A percentile compares a stretch with the other conserved stretches of the same genome.
Conservation (phyloP, 2,113 vertebrate genomes). For the Gallinago undulata region DNA sequence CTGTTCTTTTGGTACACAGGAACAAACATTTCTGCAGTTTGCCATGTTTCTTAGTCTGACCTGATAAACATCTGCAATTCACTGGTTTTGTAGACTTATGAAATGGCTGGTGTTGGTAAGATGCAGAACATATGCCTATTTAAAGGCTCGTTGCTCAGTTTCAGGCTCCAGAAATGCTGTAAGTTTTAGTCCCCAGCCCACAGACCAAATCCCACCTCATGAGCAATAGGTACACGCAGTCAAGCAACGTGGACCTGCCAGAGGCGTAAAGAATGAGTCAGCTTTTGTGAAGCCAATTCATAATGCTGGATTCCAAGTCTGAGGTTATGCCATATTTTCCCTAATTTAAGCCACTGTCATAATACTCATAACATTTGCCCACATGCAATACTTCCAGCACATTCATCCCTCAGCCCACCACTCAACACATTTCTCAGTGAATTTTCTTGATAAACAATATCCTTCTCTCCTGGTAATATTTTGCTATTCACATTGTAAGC, state of each 20-base stretch:
- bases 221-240: background rate
- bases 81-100: background rate
- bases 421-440: background rate
- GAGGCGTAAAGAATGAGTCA: slow-evolving; percentile 33
- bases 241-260: slow-evolving; percentile 25
- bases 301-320: background rate
- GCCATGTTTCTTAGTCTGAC: background rate
- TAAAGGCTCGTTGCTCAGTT: slow-evolving; percentile 24
- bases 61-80: background rate
- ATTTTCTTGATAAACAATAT: background rate
- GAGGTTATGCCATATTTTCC: background rate
- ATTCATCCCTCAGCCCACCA: background rate
- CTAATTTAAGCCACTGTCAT: background rate
- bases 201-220: slow-evolving; percentile 5
- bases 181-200: slow-evolving; percentile 21
- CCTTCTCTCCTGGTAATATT: background rate
- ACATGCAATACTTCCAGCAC: background rate
- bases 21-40: background rate
- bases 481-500: background rate
- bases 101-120: background rate
- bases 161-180: slow-evolving; percentile 5
- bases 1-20: background rate
- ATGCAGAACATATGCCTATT: background rate
- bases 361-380: background rate
- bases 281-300: background rate